Conservation (phyloP, 1,140 invertebrate species). For the Penaeus indicus region DNA sequence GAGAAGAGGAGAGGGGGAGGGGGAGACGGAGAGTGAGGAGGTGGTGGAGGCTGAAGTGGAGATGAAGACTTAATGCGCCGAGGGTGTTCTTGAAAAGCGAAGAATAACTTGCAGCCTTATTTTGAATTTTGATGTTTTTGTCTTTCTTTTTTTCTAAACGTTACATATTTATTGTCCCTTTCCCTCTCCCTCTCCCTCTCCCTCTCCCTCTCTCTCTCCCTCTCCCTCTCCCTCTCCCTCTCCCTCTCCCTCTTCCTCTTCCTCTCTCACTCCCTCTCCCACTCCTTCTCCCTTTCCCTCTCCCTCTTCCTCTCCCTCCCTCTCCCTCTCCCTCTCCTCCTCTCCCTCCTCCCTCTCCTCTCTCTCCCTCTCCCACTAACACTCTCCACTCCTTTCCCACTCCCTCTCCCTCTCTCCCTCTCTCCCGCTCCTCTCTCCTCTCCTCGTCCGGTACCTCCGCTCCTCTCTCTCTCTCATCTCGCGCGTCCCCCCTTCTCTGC, state of each 20-base stretch:
- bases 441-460: too few relatives aligned
- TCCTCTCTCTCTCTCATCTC: conserved; percentile 1
- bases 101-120: too few relatives aligned
- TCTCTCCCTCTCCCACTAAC: not conserved
- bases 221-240: not conserved
- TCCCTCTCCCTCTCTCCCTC: too few relatives aligned
- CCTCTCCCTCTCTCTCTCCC: conserved; percentile 29
- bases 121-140: not conserved
- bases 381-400: not conserved
- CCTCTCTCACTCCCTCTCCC: too few relatives aligned
- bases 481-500: too few relatives aligned
- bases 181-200: conserved; percentile 30
- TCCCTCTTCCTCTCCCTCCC: too few relatives aligned
- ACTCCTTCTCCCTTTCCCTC: not conserved
- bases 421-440: too few relatives aligned
- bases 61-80: not conserved
- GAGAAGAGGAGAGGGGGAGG: not conserved
- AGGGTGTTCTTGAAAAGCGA: not conserved
- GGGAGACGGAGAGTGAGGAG: not conserved
- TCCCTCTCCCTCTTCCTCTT: not conserved
- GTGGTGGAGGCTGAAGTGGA: not conserved
- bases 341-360: not conserved
- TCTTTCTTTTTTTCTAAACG: not conserved
- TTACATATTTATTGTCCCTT: not conserved
- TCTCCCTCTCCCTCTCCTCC: too few relatives aligned